Evolutionary conservation across 2,888 invertebrate genomes (phyloP).

Genomic region (Drosophila gaucha): DNA sequence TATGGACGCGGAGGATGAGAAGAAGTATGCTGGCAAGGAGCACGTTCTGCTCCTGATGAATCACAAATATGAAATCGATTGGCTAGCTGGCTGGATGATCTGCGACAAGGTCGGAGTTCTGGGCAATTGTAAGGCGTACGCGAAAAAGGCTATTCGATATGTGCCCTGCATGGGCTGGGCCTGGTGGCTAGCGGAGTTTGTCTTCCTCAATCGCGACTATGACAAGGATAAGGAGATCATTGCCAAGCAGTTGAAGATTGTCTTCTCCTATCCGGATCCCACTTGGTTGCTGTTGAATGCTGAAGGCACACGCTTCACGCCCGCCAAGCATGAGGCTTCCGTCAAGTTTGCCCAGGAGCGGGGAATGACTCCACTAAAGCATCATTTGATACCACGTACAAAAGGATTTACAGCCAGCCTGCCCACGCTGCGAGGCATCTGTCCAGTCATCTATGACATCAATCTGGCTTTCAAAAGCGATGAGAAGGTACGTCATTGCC

Average conservation of each 20-base stretch:
- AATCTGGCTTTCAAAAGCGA: constrained; percentile 89
- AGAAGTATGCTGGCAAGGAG: constrained; percentile 93
- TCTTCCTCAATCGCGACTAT: constrained; percentile 96
- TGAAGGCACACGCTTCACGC: constrained; percentile 96
- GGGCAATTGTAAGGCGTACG: constrained; percentile 98
- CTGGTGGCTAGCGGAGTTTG: constrained; percentile 97
- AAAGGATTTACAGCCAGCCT: constrained; percentile 96
- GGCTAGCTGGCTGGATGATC: constrained; percentile 97
- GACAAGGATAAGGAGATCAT: constrained; percentile 95
- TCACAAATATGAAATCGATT: constrained; percentile 97
- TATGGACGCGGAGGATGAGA: constrained; percentile 91
- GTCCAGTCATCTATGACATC: constrained; percentile 93
- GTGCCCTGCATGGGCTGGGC: constrained; percentile 98
- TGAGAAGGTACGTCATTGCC: constrained; percentile 85
- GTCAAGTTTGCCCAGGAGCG: constrained; percentile 94
- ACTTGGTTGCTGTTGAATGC: constrained; percentile 95
- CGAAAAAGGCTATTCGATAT: constrained; percentile 95
- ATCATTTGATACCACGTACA: constrained; percentile 97
- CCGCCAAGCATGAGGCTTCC: constrained; percentile 93
- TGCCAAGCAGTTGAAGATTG: constrained; percentile 90
- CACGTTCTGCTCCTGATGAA: constrained; percentile 96
- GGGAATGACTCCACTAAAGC: constrained; percentile 92
- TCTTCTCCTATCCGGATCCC: constrained; percentile 95
- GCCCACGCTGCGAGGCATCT: constrained; percentile 91
- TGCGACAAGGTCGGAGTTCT: constrained; percentile 92